Percentiles rank a stretch among this genome's conserved stretches.
phyloP scores from a whole-genome alignment of 2,113 vertebrate species.

The Ciconia stormi region DNA sequence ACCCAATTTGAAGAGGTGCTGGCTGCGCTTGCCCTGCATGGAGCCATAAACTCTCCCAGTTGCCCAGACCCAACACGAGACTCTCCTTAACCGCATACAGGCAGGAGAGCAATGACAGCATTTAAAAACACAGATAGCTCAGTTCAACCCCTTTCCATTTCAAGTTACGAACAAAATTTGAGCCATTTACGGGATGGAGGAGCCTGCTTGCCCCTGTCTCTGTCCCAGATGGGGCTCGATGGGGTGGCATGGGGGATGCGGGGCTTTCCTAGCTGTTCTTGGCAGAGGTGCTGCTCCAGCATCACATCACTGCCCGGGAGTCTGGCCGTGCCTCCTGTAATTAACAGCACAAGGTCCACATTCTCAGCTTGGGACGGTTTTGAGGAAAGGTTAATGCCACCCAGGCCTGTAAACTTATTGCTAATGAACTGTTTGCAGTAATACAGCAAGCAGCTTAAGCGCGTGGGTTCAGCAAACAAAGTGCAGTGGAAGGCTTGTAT shows the following conservation, averaged over 20 bases:
- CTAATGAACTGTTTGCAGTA: conserved; percentile 18
- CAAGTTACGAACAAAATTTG: conserved; percentile 33
- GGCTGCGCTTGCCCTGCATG: not conserved
- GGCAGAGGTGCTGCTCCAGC: not conserved
- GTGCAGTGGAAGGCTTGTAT: not conserved
- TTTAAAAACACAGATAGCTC: conserved; percentile 43
- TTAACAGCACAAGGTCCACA: conserved; percentile 16
- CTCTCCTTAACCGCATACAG: not conserved
- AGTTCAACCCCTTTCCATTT: conserved; percentile 38
- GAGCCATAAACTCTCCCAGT: not conserved
- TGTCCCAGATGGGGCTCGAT: accelerated
- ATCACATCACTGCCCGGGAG: not conserved
- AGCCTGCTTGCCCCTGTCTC: not conserved
- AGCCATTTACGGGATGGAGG: not conserved
- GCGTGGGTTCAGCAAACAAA: conserved; percentile 5
- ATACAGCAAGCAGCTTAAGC: not conserved
- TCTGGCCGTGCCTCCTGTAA: conserved; percentile 2
- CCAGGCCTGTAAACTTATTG: not conserved
- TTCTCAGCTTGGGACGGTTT: conserved; percentile 20
- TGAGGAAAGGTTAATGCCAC: conserved; percentile 32
- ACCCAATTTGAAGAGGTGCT: not conserved
- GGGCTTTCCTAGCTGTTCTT: not conserved
- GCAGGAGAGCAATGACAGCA: conserved; percentile 5
- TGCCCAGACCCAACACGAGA: not conserved
- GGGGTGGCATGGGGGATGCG: not conserved